A percentile compares a stretch with the other conserved stretches of the same genome.
Evolutionary conservation across 2,797 vertebrate species (phyloP).

Genomic region (Hydrophis major): DNA sequence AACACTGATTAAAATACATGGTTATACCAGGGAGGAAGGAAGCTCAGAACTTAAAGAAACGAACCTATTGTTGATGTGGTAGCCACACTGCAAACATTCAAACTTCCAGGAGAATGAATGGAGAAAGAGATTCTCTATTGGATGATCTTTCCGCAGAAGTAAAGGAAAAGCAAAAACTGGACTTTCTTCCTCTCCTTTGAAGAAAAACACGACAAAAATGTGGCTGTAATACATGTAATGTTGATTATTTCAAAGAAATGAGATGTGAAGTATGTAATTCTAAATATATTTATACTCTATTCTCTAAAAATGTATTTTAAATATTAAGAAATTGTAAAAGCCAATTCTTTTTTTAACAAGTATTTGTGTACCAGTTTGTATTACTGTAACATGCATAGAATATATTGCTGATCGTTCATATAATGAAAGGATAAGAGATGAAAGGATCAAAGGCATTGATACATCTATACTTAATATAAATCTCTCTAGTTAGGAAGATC

Average conservation of each 20-base stretch:
- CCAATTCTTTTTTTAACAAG: not conserved
- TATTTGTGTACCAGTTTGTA: not conserved
- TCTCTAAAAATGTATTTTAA: not conserved
- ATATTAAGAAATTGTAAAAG: not conserved
- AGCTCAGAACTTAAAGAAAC: slow-evolving; percentile 23
- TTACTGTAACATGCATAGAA: not conserved
- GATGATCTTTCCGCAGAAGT: slow-evolving; percentile 76
- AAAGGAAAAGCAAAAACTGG: slow-evolving; percentile 88
- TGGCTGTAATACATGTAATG: not conserved
- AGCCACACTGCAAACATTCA: slow-evolving; percentile 79
- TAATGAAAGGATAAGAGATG: not conserved
- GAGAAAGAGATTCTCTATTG: slow-evolving; percentile 77
- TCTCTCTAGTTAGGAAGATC: not conserved
- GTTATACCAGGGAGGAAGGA: not conserved
- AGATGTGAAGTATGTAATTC: not conserved
- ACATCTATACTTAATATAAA: not conserved
- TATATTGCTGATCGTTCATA: not conserved
- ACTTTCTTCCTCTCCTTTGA: slow-evolving; percentile 81
- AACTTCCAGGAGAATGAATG: slow-evolving; percentile 84
- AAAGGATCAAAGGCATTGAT: not conserved
- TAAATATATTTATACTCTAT: not conserved
- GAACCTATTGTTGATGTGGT: slow-evolving; percentile 76
- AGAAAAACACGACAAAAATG: slow-evolving; percentile 39
- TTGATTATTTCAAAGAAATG: not conserved
- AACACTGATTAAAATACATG: not conserved